phyloP scores from a whole-genome alignment of 1,140 invertebrate species.

The Bursaphelenchus mucronatus region DNA sequence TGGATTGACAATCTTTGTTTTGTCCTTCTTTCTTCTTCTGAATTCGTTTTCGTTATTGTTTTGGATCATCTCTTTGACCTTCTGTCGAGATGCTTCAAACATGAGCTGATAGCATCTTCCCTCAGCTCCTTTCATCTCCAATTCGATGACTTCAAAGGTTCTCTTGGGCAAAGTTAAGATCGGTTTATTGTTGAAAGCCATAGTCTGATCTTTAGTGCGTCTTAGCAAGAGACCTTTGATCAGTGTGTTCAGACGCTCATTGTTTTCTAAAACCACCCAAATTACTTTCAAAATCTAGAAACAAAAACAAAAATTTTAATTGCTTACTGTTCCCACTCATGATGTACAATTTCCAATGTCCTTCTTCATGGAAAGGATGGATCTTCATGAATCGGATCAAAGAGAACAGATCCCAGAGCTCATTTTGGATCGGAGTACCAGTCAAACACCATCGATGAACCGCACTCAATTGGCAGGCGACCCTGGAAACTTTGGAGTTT shows the following conservation, averaged over 20 bases:
- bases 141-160: constrained; percentile 34
- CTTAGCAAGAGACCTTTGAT: constrained; percentile 54
- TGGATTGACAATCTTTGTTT: constrained; percentile 34
- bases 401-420: constrained; percentile 80
- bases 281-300: background rate
- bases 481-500: constrained; percentile 71
- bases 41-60: constrained; percentile 19
- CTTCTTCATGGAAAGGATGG: constrained; percentile 67
- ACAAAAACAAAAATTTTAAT: background rate
- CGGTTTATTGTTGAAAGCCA: constrained; percentile 42
- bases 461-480: constrained; percentile 68
- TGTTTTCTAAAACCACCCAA: constrained; percentile 19
- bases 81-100: constrained; percentile 41
- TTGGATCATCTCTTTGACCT: constrained; percentile 16
- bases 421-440: constrained; percentile 91
- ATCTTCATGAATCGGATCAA: constrained; percentile 69
- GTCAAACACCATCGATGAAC: constrained; percentile 73
- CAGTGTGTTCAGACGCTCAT: constrained; percentile 47
- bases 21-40: constrained; percentile 2
- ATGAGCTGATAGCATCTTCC: constrained; percentile 41
- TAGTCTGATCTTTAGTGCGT: constrained; percentile 52
- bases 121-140: constrained; percentile 42
- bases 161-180: constrained; percentile 42
- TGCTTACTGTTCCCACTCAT: background rate
- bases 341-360: constrained; percentile 65